Evolutionary conservation across 2,888 invertebrate genomes (phyloP), one percentile per base, ranked within the genome.

Genomic region (Zeuzera pyrina): DNA sequence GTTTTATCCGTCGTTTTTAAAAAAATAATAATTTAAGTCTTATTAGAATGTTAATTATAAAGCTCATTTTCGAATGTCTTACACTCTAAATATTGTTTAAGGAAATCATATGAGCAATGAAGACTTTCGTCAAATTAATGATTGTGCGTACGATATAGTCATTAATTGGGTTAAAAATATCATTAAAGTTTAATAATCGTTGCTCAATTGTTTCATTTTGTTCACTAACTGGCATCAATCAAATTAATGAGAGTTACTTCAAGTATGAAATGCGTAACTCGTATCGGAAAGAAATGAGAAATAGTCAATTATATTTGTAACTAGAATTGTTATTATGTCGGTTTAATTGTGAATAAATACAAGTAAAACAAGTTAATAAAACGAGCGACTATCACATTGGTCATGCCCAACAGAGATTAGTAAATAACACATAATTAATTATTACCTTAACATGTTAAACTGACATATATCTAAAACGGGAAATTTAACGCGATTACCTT

Each of bases 91-190:
- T 22, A 22, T 22, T 8, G 10, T 26, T 10, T 12, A 26, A 26
- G 8, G 10, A 12, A 12, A 26, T 8, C 15, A 25, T n/a, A 47
- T 57, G 61, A 66, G 48, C 54, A 54, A 68, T 67, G 62, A 66
- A 57, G 55, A 58, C 60, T 58, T 60, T 58, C 52, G 48, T 56
- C 51, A 53, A 58, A 76, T 72, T 73, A 69, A 78, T 77, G 74
- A 71, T 63, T 48, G 41, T 45, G 35, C 42, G 34, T 42, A 43
- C 59, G 60, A 68, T 72, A 71, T 66, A 61, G 66, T 74, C 63
- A 77, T 77, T 73, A 77, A 78, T 77, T 76, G 67, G 71, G 67
- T 64, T 69, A 66, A 61, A 60, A 62, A 65, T 53, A 66, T 69
- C 63, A 64, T 73, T 68, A 64, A 52, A 48, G 42, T 41, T 23